A percentile compares a stretch with the other conserved stretches of the same genome.
Evolutionary conservation across 2,888 invertebrate genomes (phyloP).

Genomic region (Noctua janthe): DNA sequence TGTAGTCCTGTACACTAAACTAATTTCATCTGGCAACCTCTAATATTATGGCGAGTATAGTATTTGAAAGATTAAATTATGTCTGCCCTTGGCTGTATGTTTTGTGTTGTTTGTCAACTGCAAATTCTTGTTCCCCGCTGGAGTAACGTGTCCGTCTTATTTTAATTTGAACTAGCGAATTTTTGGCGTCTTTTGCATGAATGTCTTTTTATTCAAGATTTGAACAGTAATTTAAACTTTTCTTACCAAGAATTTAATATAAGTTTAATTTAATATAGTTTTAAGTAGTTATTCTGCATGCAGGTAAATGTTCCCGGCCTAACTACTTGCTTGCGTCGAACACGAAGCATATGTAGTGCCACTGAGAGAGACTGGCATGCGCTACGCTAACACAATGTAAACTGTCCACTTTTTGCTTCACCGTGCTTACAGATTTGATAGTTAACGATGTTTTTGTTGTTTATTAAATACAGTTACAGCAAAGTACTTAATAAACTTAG

Average conservation of each 20-base stretch:
- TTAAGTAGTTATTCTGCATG: constrained; percentile 53
- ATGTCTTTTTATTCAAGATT: neutral
- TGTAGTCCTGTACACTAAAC: neutral
- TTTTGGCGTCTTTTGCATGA: neutral
- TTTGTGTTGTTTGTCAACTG: constrained; percentile 3
- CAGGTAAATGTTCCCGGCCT: constrained; percentile 67
- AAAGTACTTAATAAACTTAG: neutral
- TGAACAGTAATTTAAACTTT: neutral
- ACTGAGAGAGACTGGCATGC: constrained; percentile 52
- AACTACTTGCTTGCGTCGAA: constrained; percentile 59
- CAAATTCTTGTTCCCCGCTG: constrained; percentile 3
- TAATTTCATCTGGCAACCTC: neutral
- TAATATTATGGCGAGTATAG: neutral
- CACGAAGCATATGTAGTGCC: constrained; percentile 50
- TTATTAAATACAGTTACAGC: neutral
- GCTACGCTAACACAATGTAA: constrained; percentile 64
- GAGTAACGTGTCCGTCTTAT: neutral
- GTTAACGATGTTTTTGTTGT: neutral
- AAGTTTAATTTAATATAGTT: neutral
- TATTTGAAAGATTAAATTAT: neutral
- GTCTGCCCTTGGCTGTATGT: neutral
- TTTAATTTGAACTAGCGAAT: neutral
- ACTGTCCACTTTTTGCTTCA: constrained; percentile 46
- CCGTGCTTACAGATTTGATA: constrained; percentile 37
- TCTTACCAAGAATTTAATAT: neutral